Conservation (phyloP, 2,113 vertebrate genomes). For the Crotalus helleri region DNA sequence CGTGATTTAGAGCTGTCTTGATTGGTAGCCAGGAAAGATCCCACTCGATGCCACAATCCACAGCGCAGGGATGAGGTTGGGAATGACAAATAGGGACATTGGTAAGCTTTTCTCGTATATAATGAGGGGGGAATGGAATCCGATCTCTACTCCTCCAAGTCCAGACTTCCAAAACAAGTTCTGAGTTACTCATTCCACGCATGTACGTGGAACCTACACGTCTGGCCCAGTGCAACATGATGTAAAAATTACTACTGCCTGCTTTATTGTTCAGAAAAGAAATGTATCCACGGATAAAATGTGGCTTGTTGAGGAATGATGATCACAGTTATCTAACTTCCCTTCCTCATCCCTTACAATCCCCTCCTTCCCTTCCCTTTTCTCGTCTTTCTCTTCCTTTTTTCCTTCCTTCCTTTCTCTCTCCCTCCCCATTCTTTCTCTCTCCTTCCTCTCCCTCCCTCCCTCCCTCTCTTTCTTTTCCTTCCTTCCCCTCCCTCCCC, state of each 20-base stretch:
- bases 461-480: no score
- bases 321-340: conserved; percentile 40
- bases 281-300: conserved; percentile 46
- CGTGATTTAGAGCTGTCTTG: neutral
- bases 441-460: neutral
- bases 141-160: conserved; percentile 48
- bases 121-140: conserved; percentile 56
- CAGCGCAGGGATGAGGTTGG: conserved; percentile 3
- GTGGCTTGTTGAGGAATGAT: conserved; percentile 47
- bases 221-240: neutral
- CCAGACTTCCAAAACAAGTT: conserved; percentile 27
- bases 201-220: neutral
- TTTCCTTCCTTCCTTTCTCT: no score
- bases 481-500: no score
- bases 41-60: neutral
- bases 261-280: conserved; percentile 41
- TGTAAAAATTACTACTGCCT: conserved; percentile 43
- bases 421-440: neutral
- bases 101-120: conserved; percentile 35
- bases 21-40: neutral
- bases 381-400: neutral
- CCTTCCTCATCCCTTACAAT: neutral
- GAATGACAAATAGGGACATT: conserved; percentile 23
- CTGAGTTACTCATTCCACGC: conserved; percentile 3
- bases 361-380: neutral